phyloP scores from a whole-genome alignment of 2,797 vertebrate species.

The Anomalospiza imberbis region DNA sequence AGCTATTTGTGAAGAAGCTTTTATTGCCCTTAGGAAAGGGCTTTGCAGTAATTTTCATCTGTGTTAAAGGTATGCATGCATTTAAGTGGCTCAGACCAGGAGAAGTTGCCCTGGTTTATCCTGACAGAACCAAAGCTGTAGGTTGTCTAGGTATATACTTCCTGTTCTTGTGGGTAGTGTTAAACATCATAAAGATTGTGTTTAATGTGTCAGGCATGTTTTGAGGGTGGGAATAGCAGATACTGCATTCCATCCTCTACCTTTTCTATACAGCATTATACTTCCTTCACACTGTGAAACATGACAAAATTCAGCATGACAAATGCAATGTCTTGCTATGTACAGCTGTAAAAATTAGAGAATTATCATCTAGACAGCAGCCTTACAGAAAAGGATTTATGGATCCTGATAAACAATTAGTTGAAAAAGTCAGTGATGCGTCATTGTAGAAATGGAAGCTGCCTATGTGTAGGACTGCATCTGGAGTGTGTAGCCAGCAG shows the following conservation, averaged over 20 bases:
- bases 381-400: background rate
- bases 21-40: background rate
- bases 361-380: background rate
- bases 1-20: background rate
- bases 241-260: background rate
- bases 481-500: background rate
- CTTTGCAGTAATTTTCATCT: background rate
- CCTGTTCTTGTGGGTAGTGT: background rate
- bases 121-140: background rate
- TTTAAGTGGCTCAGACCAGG: background rate
- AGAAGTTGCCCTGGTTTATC: background rate
- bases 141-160: background rate
- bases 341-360: background rate
- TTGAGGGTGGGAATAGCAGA: background rate
- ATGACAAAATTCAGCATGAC: background rate
- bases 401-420: background rate
- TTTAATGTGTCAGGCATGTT: background rate
- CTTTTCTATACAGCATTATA: background rate
- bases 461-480: background rate
- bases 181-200: background rate
- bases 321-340: background rate
- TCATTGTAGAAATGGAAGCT: background rate
- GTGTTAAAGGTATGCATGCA: rapidly evolving
- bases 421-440: background rate
- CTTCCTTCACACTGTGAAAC: background rate